A percentile compares a stretch with the other conserved stretches of the same genome.
Evolutionary conservation across 2,113 vertebrate genomes (phyloP).

Genomic region (Callithrix jacchus): DNA sequence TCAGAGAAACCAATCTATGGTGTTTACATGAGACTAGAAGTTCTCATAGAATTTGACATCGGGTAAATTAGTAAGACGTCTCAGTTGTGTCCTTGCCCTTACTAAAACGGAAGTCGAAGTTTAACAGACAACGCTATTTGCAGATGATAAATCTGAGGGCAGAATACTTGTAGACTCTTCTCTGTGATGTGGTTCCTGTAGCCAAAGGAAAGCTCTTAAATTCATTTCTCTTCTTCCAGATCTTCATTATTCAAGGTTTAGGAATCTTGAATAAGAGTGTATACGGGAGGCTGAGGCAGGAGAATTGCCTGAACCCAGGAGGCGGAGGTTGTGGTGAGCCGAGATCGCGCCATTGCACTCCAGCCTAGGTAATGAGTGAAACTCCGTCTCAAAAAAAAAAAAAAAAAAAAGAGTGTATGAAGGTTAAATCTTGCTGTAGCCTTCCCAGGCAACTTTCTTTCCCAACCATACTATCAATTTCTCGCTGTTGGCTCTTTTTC

Average conservation of each 20-base stretch:
- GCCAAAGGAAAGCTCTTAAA: background rate
- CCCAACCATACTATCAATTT: background rate
- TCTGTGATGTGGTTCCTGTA: background rate
- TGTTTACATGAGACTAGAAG: constrained; percentile 48
- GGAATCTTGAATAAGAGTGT: background rate
- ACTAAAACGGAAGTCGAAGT: background rate
- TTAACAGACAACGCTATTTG: background rate
- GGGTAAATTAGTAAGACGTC: background rate
- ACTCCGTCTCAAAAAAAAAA: too few species aligned
- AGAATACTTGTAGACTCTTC: background rate
- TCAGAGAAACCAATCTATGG: constrained; percentile 48
- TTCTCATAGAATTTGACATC: background rate
- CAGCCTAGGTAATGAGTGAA: too few species aligned
- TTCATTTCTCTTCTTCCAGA: background rate
- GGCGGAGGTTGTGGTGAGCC: too few species aligned
- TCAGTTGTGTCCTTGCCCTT: background rate
- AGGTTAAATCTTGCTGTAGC: background rate
- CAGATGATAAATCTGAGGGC: background rate
- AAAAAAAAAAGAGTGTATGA: background rate
- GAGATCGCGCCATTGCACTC: too few species aligned
- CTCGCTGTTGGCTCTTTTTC: background rate
- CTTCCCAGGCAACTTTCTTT: background rate
- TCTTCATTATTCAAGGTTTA: background rate
- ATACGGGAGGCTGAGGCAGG: too few species aligned
- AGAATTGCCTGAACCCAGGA: too few species aligned